These are phyloP conservation scores for Pinctada fucata DNA, from an alignment of 2,888 invertebrate genomes.

Conservation along the genomic window DNA sequence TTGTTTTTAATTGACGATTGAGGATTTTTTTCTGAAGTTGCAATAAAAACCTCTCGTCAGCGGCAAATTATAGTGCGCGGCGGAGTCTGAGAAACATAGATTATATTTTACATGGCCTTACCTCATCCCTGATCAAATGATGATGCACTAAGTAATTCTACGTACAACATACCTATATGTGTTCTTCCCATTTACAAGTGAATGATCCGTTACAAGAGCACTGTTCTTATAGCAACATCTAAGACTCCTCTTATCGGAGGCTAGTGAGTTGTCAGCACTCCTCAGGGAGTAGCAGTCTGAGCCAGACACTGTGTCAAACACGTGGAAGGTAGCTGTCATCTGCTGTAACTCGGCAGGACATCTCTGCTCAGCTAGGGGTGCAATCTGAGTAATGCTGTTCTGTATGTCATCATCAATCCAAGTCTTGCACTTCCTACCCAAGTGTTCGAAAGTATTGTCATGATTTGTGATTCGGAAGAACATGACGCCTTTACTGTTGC, in stretches of 20 bases:
- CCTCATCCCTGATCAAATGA: no score
- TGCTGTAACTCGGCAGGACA: slow-evolving; percentile 24
- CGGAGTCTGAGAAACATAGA: no score
- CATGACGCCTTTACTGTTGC: slow-evolving; percentile 19
- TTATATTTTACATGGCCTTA: no score
- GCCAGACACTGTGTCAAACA: background rate
- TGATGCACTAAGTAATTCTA: no score
- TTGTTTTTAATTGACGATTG: no score
- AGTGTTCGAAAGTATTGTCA: slow-evolving; percentile 12
- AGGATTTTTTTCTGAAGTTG: no score
- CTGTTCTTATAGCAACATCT: slow-evolving; percentile 31
- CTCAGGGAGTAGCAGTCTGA: slow-evolving; percentile 14
- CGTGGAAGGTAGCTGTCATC: slow-evolving; percentile 2
- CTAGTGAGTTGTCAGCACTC: background rate
- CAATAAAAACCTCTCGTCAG: no score
- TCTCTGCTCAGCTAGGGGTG: background rate
- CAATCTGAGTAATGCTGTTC: slow-evolving; percentile 1
- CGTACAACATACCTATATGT: slow-evolving; percentile 33
- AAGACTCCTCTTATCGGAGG: slow-evolving; percentile 10
- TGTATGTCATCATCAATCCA: slow-evolving; percentile 29
- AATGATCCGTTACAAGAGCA: slow-evolving; percentile 28
- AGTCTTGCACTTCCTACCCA: slow-evolving; percentile 24
- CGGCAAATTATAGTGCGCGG: no score
- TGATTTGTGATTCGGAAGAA: slow-evolving; percentile 14
- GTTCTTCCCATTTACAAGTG: slow-evolving; percentile 40